Conservation (phyloP, 2,888 invertebrate species). For the Andrena praecox region DNA sequence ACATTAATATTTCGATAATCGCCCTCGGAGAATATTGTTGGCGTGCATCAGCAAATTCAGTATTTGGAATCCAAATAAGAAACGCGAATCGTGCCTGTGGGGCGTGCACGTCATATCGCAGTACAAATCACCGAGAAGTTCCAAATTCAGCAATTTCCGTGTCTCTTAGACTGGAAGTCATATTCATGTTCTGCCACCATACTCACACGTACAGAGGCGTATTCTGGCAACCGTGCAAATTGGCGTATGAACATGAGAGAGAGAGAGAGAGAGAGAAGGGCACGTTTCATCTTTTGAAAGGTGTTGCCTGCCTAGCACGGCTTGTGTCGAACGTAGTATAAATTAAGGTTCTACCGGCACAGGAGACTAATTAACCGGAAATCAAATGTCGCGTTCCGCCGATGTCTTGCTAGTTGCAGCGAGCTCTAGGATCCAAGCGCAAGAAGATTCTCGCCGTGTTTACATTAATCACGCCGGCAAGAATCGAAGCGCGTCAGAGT, state of each 20-base stretch:
- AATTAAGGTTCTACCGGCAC: conserved; percentile 46
- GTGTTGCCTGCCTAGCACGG: conserved; percentile 16
- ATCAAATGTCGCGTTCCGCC: conserved; percentile 59
- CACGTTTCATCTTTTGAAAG: conserved; percentile 21
- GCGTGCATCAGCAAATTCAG: neutral
- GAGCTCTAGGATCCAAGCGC: neutral
- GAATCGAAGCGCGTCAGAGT: conserved; percentile 40
- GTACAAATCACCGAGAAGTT: neutral
- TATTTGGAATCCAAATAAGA: conserved; percentile 49
- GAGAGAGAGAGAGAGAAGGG: neutral
- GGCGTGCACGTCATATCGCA: neutral
- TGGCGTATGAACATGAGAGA: conserved; percentile 24
- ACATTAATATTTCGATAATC: neutral
- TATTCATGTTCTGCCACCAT: neutral
- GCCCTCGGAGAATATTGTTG: neutral
- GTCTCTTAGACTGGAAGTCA: neutral
- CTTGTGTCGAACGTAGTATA: conserved; percentile 40
- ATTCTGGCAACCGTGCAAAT: neutral
- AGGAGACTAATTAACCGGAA: conserved; percentile 63
- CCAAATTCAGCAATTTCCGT: conserved; percentile 18
- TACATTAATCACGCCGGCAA: conserved; percentile 54
- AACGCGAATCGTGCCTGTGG: neutral
- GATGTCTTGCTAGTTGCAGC: conserved; percentile 18
- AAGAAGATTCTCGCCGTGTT: conserved; percentile 47
- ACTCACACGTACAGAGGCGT: too few relatives aligned